Percentiles rank a stretch among this genome's conserved stretches.
Evolutionary conservation across 1,140 invertebrate genomes (phyloP).

Genomic region (Episyrphus balteatus): DNA sequence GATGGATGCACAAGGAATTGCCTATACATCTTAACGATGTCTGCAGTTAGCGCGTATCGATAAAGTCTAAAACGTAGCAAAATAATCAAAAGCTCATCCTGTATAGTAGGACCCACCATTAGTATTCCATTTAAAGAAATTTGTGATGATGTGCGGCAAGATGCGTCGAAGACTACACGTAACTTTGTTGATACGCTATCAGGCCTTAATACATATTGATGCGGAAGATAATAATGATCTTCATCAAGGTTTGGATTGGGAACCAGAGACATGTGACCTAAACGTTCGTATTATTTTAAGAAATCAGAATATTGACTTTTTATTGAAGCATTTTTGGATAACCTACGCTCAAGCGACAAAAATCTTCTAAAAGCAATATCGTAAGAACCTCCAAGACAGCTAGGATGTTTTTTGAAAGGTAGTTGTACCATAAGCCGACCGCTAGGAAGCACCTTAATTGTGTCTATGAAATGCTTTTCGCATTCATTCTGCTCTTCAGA

Average conservation of each 20-base stretch:
- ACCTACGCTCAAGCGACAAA: no score
- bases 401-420: constrained; percentile 13
- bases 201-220: constrained; percentile 19
- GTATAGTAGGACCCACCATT: constrained; percentile 28
- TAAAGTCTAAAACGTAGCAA: constrained; percentile 32
- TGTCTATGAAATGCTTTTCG: constrained; percentile 15
- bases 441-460: constrained; percentile 4
- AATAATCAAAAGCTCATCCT: constrained; percentile 36
- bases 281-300: constrained; percentile 18
- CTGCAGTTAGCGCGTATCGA: constrained; percentile 23
- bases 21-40: constrained; percentile 38
- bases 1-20: constrained; percentile 28
- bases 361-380: constrained; percentile 13
- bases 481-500: constrained; percentile 10
- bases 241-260: not conserved
- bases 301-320: constrained; percentile 21
- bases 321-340: no score
- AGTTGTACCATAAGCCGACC: constrained; percentile 16
- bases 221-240: constrained; percentile 17
- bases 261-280: constrained; percentile 16
- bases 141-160: constrained; percentile 7
- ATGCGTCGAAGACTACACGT: constrained; percentile 24
- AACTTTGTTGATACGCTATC: constrained; percentile 16
- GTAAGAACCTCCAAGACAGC: constrained; percentile 1
- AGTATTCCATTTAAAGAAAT: constrained; percentile 31